Evolutionary conservation across 2,797 vertebrate species (phyloP).

Genomic region (Todus mexicanus): DNA sequence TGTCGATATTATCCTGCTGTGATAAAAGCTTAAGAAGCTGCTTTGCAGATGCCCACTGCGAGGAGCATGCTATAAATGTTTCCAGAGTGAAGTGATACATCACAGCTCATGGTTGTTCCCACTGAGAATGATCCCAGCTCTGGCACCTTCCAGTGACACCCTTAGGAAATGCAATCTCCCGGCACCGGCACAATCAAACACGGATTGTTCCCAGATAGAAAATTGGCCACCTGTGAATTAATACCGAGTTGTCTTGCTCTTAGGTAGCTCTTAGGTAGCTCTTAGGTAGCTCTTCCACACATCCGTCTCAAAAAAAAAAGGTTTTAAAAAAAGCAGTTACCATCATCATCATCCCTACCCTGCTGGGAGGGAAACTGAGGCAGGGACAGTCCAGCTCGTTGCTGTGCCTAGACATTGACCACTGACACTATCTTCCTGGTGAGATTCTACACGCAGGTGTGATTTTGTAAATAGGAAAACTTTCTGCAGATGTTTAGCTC

Average conservation of each 20-base stretch:
- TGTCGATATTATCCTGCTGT: conserved; percentile 40
- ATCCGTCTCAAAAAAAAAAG: background rate
- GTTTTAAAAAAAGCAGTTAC: no score
- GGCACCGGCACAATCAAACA: background rate
- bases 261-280: background rate
- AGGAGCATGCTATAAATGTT: conserved; percentile 1
- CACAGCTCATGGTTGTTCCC: background rate
- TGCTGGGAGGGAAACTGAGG: conserved; percentile 2
- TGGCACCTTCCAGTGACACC: background rate
- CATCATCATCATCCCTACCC: background rate
- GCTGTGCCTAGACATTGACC: background rate
- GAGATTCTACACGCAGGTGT: rapidly evolving
- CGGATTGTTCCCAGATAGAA: background rate
- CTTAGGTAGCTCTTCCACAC: background rate
- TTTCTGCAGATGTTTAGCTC: background rate
- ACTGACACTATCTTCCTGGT: rapidly evolving
- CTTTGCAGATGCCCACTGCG: conserved; percentile 39
- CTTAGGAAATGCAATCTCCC: background rate
- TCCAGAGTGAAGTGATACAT: background rate
- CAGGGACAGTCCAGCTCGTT: background rate
- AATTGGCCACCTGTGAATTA: background rate
- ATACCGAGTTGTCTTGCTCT: background rate
- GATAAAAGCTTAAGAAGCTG: conserved; percentile 66
- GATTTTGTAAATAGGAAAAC: background rate
- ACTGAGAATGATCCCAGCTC: background rate